These are phyloP conservation scores for Dipodomys spectabilis DNA, from an alignment of 2,113 vertebrate species.

Conservation along the genomic window DNA sequence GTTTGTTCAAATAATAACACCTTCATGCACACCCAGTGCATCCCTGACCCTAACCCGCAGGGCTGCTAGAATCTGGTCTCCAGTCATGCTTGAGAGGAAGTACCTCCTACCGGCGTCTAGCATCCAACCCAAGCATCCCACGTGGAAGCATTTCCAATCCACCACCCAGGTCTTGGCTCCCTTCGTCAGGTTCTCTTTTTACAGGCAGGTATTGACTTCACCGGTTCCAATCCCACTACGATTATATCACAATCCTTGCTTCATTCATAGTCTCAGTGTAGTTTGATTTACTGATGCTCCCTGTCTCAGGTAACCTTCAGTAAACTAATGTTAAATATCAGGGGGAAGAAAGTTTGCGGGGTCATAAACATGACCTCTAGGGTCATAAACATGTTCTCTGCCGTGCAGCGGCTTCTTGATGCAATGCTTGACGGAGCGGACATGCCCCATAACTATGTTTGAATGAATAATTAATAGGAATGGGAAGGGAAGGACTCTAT, in stretches of 20 bases:
- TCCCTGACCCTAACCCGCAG: not conserved
- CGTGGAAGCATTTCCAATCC: not conserved
- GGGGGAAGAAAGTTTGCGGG: not conserved
- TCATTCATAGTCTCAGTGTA: not conserved
- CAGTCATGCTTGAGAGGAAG: not conserved
- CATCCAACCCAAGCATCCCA: not conserved
- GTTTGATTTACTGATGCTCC: not conserved
- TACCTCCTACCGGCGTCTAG: not conserved
- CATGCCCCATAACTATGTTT: conserved; percentile 39
- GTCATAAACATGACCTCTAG: not conserved
- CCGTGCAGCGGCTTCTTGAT: not conserved
- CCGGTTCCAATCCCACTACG: not conserved
- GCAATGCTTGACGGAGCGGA: conserved; percentile 10
- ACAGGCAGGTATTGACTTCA: not conserved
- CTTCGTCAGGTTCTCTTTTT: conserved; percentile 13
- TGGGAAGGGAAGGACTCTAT: not conserved
- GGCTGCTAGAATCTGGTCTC: not conserved
- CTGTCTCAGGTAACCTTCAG: not conserved
- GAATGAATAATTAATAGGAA: conserved; percentile 66
- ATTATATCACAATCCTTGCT: not conserved
- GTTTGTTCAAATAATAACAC: not conserved
- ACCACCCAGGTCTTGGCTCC: not conserved
- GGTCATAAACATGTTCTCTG: conserved; percentile 28
- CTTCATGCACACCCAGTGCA: not conserved
- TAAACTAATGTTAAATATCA: not conserved